Evolutionary conservation across 2,888 invertebrate species (phyloP), one percentile per base, ranked within the genome.

Genomic region (Troides oblongomaculatus): DNA sequence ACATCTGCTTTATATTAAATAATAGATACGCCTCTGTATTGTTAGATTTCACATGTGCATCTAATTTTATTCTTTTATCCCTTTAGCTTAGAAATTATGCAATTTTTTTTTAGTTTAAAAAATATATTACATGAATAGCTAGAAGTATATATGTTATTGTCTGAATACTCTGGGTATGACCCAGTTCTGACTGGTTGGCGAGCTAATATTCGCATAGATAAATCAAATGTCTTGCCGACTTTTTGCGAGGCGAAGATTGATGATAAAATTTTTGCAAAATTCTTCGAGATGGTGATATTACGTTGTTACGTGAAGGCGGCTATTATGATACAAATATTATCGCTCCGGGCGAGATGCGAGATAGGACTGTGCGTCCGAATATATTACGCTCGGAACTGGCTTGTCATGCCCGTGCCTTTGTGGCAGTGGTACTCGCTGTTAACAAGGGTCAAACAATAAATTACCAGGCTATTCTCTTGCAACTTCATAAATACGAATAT

Each of bases 141-240:
- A 68, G 65, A 39, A 1, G 67, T 70, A 70, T 39, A 36, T 62
- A n/a, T 23, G 59, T 63, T 63, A 63, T 66, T 60, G 67, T 71
- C 46, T 53, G 71, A 69, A 75, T 75, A 75, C 77, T 75, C 77
- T 76, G 76, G 71, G 78, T 76, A 78, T 78, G 81, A 81, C 82
- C 80, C 78, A 82, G 78, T 82, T 82, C 77, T 73, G 74, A 70
- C 72, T 75, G 64, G 65, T 74, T 78, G 79, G 77, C 74, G 76
- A 79, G 83, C 84, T 88, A 87, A 89, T 89, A 89, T 88, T 86
- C 87, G 88, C 86, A 88, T 85, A 89, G 86, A 89, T 89, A 89
- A 88, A 89, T 89, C 88, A 88, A 86, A 78, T 79, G 82, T 82
- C 84, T 53, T 23, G 79, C 77, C 77, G 80, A 82, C 84, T 85